Conservation (phyloP, 2,113 vertebrate species). For the Pungitius pungitius region DNA sequence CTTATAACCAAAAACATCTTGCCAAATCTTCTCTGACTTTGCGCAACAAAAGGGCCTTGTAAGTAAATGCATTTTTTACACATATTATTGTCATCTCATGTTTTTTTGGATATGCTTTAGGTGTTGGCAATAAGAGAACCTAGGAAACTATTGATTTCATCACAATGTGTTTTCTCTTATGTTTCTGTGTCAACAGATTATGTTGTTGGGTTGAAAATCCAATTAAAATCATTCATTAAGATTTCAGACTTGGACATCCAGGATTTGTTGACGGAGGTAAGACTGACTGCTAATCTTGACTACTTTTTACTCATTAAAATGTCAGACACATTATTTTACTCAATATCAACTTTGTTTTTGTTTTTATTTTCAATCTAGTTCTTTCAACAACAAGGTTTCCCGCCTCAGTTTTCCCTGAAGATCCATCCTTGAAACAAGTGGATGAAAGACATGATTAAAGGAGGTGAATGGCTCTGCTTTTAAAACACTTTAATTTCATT, state of each 20-base stretch:
- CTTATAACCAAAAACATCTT: not conserved
- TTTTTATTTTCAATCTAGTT: constrained; percentile 16
- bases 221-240: not conserved
- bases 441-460: not conserved
- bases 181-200: constrained; percentile 32
- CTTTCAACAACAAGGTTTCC: not conserved
- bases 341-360: not conserved
- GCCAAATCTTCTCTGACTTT: not conserved
- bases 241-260: constrained; percentile 18
- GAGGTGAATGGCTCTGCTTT: not conserved
- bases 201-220: constrained; percentile 21
- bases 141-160: not conserved
- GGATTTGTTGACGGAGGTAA: constrained; percentile 11
- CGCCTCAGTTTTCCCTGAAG: not conserved
- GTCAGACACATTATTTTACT: not conserved
- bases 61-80: constrained; percentile 14
- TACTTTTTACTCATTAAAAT: not conserved
- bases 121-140: not conserved
- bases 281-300: not conserved
- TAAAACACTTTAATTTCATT: not conserved
- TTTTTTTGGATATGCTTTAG: not conserved
- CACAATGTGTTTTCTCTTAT: not conserved
- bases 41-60: constrained; percentile 14
- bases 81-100: not conserved
- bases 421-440: not conserved